These are phyloP conservation scores for Diarsia dahlii DNA, from an alignment of 2,888 invertebrate genomes.

Conservation along the genomic window DNA sequence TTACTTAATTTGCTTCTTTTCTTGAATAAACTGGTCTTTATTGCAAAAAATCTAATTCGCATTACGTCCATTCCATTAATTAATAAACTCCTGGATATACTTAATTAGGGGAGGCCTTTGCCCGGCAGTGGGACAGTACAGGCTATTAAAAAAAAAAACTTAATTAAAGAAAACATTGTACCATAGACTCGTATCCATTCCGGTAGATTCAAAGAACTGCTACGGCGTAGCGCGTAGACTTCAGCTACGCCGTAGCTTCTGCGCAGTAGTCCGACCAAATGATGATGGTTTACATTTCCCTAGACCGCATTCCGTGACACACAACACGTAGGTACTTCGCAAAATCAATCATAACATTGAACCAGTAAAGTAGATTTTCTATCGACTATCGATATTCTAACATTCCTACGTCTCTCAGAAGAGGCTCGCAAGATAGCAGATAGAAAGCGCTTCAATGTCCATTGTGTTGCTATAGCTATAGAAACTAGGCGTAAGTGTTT, in stretches of 20 bases:
- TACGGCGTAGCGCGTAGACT: slow-evolving; percentile 13
- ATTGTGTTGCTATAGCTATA: slow-evolving; percentile 58
- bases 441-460: slow-evolving; percentile 64
- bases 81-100: not conserved
- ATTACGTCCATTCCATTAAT: not conserved
- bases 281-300: not conserved
- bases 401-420: slow-evolving; percentile 42
- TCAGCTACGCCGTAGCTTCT: slow-evolving; percentile 11
- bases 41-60: not conserved
- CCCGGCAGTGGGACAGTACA: no score
- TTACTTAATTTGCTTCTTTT: not conserved
- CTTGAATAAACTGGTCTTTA: not conserved
- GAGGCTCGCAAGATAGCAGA: slow-evolving; percentile 66
- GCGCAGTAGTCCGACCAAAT: not conserved
- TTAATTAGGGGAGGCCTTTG: no score
- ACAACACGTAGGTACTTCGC: not conserved
- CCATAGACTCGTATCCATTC: not conserved
- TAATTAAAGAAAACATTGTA: no score
- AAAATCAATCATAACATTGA: not conserved
- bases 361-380: not conserved
- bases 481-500: slow-evolving; percentile 59
- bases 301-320: not conserved
- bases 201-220: no score
- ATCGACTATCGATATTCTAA: slow-evolving; percentile 38
- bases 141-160: not conserved